Base-by-base conservation (phyloP, 2,113 vertebrate genomes). In the Pachyramphus minor region DNA sequence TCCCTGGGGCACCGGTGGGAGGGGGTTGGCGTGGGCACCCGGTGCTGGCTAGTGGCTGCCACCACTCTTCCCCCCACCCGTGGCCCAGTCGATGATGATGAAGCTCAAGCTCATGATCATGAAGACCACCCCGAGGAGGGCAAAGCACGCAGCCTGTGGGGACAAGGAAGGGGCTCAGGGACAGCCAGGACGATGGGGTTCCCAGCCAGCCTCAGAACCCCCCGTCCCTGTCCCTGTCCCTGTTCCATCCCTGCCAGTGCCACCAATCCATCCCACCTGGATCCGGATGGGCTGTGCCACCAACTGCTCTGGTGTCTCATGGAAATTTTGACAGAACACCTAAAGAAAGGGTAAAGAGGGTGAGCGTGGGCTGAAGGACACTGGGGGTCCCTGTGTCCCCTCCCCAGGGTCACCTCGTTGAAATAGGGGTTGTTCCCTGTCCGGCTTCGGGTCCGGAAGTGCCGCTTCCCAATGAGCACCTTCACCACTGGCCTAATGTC, bases 101-200 rank as follows among this genome's bases (percentile, higher is more conserved):
- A 99, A 99, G 96, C 99, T 99, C 97, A 99, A 96, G 90, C 99
- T 99, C 99, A 99, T 99, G 77, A 98, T 98, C 99, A 99, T 99
- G 97, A 99, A 99, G 96, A 98, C 97, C 91, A 99, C 90, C 1
- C 99, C 99, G 17, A 99, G 95, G 60, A 96, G 98, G 69, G 99
- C 99, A 10, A 99, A 99, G 95, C 98, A 98, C 44, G 96, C 97
- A 76, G 99, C 99, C 99, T 99, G 94, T 5, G 25, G 58, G 67
- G 83, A 92, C 39, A 96, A 84, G 95, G 53, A 56, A 56, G 31
- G 4, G 12, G 31, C 35, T 81, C 64, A 95, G 47, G 44, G 49
- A 74, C 7, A 17, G 80, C 10, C 30, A 55, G 39, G 39, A 47
- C 1, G 0, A n/a, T 2, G 2, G 47, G 8, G 64, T 53, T 42